Conservation (phyloP, 2,888 invertebrate genomes). For the Megalurothrips usitatus region DNA sequence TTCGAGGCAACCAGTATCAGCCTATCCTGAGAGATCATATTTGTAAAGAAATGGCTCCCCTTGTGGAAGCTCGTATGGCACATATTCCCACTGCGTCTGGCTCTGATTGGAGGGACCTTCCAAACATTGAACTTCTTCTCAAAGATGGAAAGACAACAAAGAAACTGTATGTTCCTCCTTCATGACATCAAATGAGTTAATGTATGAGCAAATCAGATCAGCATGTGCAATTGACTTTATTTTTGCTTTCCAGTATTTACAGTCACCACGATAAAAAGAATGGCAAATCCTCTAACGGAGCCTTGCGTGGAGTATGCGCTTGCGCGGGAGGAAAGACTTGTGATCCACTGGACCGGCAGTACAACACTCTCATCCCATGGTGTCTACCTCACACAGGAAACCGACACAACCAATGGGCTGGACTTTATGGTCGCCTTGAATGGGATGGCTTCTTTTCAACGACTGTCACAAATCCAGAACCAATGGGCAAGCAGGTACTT, state of each 20-base stretch:
- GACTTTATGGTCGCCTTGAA: slow-evolving; percentile 72
- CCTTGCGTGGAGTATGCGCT: slow-evolving; percentile 68
- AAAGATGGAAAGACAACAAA: slow-evolving; percentile 64
- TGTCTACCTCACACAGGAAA: slow-evolving; percentile 83
- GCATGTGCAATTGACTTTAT: background rate
- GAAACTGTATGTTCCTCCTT: slow-evolving; percentile 50
- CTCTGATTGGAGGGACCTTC: slow-evolving; percentile 82
- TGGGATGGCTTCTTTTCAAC: slow-evolving; percentile 85
- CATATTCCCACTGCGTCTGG: slow-evolving; percentile 69
- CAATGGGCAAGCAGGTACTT: slow-evolving; percentile 77
- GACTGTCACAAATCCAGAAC: slow-evolving; percentile 80
- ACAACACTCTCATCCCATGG: slow-evolving; percentile 82
- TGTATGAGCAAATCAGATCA: too few species aligned
- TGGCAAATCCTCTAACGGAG: slow-evolving; percentile 50
- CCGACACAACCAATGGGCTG: slow-evolving; percentile 81
- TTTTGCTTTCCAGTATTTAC: slow-evolving; percentile 48
- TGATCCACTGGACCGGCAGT: slow-evolving; percentile 67
- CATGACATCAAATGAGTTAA: background rate
- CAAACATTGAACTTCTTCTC: slow-evolving; percentile 66
- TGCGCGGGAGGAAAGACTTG: slow-evolving; percentile 65
- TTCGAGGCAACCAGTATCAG: slow-evolving; percentile 57
- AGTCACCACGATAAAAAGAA: slow-evolving; percentile 53
- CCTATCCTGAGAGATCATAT: slow-evolving; percentile 66
- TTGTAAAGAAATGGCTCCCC: slow-evolving; percentile 76
- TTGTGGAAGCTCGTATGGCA: slow-evolving; percentile 71